A percentile compares a stretch with the other conserved stretches of the same genome.
phyloP scores from a whole-genome alignment of 2,888 invertebrate species.

The Drosophila paranaensis region DNA sequence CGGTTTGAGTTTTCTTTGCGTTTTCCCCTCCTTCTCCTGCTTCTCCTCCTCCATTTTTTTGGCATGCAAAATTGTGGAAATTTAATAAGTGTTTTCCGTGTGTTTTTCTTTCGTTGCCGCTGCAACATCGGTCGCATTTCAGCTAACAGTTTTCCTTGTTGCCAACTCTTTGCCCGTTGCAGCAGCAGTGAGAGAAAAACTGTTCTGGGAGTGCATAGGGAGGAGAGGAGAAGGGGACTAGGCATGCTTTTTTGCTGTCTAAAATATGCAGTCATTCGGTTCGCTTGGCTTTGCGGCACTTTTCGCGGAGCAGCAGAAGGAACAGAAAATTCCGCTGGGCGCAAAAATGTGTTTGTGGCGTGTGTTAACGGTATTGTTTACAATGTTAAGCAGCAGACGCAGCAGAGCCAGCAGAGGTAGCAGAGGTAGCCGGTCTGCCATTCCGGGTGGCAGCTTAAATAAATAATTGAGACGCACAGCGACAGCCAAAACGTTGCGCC shows the following conservation, averaged over 20 bases:
- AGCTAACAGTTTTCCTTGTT: conserved; percentile 67
- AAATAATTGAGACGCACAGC: conserved; percentile 69
- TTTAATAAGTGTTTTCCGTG: conserved; percentile 73
- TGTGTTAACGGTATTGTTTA: conserved; percentile 80
- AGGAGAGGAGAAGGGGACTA: neutral
- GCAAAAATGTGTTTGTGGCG: conserved; percentile 39
- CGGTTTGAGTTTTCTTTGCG: conserved; percentile 37
- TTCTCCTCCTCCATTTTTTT: conserved; percentile 36
- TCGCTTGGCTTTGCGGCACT: conserved; percentile 25
- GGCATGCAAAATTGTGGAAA: conserved; percentile 68
- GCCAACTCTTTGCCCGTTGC: conserved; percentile 37
- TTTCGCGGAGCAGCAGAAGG: conserved; percentile 21
- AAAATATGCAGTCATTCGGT: conserved; percentile 53
- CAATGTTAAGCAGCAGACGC: conserved; percentile 56
- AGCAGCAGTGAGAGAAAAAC: neutral
- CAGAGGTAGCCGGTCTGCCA: conserved; percentile 4
- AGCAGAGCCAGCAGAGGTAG: neutral
- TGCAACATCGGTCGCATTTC: conserved; percentile 48
- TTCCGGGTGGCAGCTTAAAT: conserved; percentile 71
- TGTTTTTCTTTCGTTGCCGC: conserved; percentile 23
- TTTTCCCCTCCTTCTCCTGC: conserved; percentile 24
- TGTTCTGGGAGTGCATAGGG: conserved; percentile 18
- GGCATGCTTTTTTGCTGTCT: conserved; percentile 7
- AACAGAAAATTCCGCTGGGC: conserved; percentile 40
- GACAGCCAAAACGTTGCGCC: conserved; percentile 57